A percentile compares a stretch with the other conserved stretches of the same genome.
Evolutionary conservation across 2,797 vertebrate species (phyloP).

Genomic region (Dromococcyx pavoninus): DNA sequence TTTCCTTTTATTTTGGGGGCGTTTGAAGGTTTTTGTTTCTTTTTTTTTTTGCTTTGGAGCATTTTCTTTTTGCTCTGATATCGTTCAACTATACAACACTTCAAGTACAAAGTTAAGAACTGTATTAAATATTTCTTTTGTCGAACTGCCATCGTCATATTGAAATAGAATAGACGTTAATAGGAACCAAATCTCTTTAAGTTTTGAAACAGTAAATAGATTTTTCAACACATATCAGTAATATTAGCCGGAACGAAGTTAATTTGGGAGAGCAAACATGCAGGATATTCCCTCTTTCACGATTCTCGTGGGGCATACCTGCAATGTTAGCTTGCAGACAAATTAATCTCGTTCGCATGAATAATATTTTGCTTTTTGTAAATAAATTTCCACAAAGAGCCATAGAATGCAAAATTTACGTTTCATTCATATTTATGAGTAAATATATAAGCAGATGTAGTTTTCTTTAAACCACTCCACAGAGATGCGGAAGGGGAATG

Average conservation of each 20-base stretch:
- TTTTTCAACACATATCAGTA: not conserved
- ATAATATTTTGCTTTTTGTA: constrained; percentile 33
- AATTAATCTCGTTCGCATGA: constrained; percentile 12
- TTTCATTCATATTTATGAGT: constrained; percentile 45
- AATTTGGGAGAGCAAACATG: not conserved
- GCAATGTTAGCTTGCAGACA: constrained; percentile 20
- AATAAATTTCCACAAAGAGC: constrained; percentile 12
- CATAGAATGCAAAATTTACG: not conserved
- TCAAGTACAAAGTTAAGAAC: constrained; percentile 22
- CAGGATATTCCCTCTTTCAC: not conserved
- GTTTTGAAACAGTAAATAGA: not conserved
- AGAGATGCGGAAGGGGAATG: constrained; percentile 14
- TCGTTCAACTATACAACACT: constrained; percentile 14
- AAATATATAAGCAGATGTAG: constrained; percentile 12
- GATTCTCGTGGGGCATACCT: not conserved
- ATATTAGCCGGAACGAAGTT: not conserved
- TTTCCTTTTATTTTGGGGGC: no score
- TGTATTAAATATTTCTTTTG: not conserved
- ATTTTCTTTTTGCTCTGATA: constrained; percentile 1
- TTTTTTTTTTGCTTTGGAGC: no score
- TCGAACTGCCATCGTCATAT: not conserved
- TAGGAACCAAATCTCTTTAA: not conserved
- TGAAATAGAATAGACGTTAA: not conserved
- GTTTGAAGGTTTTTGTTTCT: constrained; percentile 34
- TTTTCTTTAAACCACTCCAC: not conserved